phyloP scores from a whole-genome alignment of 2,113 vertebrate genomes.

The Sander vitreus region DNA sequence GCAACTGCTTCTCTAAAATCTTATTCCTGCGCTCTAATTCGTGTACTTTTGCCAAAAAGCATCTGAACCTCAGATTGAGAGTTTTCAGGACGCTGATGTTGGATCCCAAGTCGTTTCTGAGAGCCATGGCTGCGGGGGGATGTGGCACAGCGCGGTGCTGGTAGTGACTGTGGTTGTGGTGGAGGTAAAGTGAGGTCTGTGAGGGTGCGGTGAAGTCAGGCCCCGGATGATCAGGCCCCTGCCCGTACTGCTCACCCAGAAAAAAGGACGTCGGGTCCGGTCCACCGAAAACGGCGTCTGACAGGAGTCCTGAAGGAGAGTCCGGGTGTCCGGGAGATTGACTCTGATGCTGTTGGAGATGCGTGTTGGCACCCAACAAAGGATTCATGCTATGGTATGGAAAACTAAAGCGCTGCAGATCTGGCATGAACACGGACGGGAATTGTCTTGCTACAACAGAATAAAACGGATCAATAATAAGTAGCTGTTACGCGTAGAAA shows the following conservation, averaged over 20 bases:
- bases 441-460: conserved; percentile 59
- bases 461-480: conserved; percentile 21
- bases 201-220: conserved; percentile 68
- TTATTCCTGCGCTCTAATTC: conserved; percentile 95
- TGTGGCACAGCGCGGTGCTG: conserved; percentile 69
- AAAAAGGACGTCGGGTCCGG: conserved; percentile 75
- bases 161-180: conserved; percentile 59
- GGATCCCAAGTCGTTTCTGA: conserved; percentile 96
- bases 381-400: conserved; percentile 91
- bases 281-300: conserved; percentile 75
- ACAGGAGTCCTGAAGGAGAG: conserved; percentile 83
- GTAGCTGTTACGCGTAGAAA: background rate
- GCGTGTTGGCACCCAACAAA: conserved; percentile 88
- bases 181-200: conserved; percentile 64
- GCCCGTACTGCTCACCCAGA: conserved; percentile 68
- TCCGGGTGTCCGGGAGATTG: conserved; percentile 80
- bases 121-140: conserved; percentile 92
- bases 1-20: conserved; percentile 94
- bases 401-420: conserved; percentile 87
- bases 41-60: conserved; percentile 97
- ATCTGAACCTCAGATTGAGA: conserved; percentile 94
- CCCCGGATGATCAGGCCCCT: conserved; percentile 69
- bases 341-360: conserved; percentile 85
- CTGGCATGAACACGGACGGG: conserved; percentile 85
- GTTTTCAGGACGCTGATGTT: conserved; percentile 98